A percentile compares a stretch with the other conserved stretches of the same genome.
Evolutionary conservation across 2,113 vertebrate species (phyloP).

Genomic region (Gavia stellata): DNA sequence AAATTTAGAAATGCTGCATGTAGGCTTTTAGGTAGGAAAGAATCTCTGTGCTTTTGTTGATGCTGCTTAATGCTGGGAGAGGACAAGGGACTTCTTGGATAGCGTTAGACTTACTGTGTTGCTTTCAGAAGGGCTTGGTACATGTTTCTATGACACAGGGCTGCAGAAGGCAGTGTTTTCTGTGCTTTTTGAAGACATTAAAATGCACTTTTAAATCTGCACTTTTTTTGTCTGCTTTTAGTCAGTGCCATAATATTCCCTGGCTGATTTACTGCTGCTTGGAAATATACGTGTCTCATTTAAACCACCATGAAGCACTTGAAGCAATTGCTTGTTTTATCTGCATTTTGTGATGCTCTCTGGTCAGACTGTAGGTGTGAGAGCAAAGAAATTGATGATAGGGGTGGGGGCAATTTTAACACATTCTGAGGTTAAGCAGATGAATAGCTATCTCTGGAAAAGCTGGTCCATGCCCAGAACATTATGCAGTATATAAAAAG

Average conservation of each 20-base stretch:
- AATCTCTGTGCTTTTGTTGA: not conserved
- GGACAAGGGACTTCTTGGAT: not conserved
- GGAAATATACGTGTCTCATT: not conserved
- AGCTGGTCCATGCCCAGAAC: not conserved
- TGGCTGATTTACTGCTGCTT: not conserved
- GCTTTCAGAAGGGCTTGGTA: no score
- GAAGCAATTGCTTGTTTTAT: not conserved
- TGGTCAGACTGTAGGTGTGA: not conserved
- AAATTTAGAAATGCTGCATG: not conserved
- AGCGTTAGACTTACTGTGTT: not conserved
- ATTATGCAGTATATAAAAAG: not conserved
- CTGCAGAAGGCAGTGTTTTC: not conserved
- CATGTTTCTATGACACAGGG: not conserved
- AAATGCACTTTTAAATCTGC: not conserved
- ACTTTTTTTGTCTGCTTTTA: not conserved
- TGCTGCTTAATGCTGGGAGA: not conserved
- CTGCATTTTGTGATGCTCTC: not conserved
- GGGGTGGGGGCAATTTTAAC: not conserved
- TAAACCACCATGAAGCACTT: not conserved
- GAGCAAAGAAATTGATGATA: not conserved
- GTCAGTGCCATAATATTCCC: not conserved
- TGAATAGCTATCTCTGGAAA: slow-evolving; percentile 5
- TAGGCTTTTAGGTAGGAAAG: not conserved
- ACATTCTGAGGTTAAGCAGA: slow-evolving; percentile 18
- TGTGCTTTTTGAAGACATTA: not conserved